Evolutionary conservation across 2,797 vertebrate genomes (phyloP), one percentile per base, ranked within the genome.

Genomic region (Bucorvus abyssinicus): DNA sequence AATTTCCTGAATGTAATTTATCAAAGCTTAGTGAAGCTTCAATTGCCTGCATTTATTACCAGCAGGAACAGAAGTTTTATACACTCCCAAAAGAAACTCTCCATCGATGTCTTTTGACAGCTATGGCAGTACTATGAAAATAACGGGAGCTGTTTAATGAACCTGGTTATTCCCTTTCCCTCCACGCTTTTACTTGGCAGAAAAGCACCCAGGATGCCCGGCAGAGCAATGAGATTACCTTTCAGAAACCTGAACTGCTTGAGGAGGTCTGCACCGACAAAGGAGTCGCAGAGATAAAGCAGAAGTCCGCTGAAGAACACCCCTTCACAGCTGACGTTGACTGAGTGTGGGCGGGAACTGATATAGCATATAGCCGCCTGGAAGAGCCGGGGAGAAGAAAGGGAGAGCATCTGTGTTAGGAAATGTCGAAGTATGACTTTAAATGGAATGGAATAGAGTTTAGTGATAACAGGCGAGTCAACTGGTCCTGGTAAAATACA

Each of bases 301-400:
- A 99, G 98, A 45, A 99, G 98, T 29, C 99, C 99, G 18, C 99
- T 99, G 98, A 99, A 99, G 95, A 98, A 98, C 95, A 99, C 98
- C 23, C 98, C 99, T 92, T 99, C 98, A 61, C 98, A 99, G 96
- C 95, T 98, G 97, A 98, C 98, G 64, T 99, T 99, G 96, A 98
- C 98, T n/a, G 99, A 99, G 98, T 99, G 99, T n/a, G 99, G 99
- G 82, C 99, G 98, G 95, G 99, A 99, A 97, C 98, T 99, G 65
- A 99, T 70, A 73, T 99, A 99, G 97, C 98, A 99, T 67, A 99
- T 97, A n/a, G 99, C 98, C 94, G 99, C 98, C 99, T 99, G 97
- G 3, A 95, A 97, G 64, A 80, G 40, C 50, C 52, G 27, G 59
- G 68, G 61, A 27, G 45, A 90, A 90, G 85, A 74, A 88, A 78